A percentile compares a stretch with the other conserved stretches of the same genome.
These are phyloP conservation scores for Glossophaga mutica DNA, from an alignment of 2,797 vertebrate species.

Conservation along the genomic window DNA sequence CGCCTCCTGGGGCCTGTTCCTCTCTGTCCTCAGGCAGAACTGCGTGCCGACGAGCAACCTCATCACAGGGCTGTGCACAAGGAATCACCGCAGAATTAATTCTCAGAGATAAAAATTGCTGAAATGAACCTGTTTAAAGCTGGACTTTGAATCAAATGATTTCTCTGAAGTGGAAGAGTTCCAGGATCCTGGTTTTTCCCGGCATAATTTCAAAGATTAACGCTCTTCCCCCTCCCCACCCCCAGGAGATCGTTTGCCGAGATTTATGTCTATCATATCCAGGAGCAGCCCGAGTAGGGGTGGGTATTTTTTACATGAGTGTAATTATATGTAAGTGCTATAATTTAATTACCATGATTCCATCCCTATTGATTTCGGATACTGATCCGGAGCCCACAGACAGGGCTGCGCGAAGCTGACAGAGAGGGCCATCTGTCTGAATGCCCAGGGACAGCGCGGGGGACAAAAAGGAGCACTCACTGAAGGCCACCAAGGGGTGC, in stretches of 20 bases:
- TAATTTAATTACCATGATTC: constrained; percentile 84
- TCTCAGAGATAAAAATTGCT: constrained; percentile 42
- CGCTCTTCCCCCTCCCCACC: constrained; percentile 53
- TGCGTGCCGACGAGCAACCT: fast-evolving
- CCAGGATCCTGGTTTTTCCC: constrained; percentile 75
- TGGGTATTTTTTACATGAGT: constrained; percentile 81
- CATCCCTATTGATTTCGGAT: constrained; percentile 85
- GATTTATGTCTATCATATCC: constrained; percentile 80
- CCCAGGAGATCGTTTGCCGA: constrained; percentile 74
- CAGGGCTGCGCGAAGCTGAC: constrained; percentile 70
- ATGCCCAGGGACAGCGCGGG: background rate
- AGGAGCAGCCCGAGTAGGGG: constrained; percentile 71
- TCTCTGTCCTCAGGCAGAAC: too few relatives aligned
- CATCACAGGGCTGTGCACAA: background rate
- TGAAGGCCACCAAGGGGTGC: constrained; percentile 32
- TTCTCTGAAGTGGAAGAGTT: constrained; percentile 70
- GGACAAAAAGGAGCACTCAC: constrained; percentile 36
- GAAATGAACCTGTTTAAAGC: constrained; percentile 38
- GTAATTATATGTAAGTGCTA: constrained; percentile 85
- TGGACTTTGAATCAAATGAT: constrained; percentile 52
- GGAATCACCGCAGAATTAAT: constrained; percentile 24
- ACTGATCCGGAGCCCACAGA: constrained; percentile 78
- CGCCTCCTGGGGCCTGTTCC: fast-evolving
- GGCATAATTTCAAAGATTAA: constrained; percentile 74
- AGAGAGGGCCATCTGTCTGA: constrained; percentile 60